Evolutionary conservation across 64 coral and sea anemone species (phyloP), one percentile per base, ranked within the genome.

Genomic region (Stylophora pistillata): DNA sequence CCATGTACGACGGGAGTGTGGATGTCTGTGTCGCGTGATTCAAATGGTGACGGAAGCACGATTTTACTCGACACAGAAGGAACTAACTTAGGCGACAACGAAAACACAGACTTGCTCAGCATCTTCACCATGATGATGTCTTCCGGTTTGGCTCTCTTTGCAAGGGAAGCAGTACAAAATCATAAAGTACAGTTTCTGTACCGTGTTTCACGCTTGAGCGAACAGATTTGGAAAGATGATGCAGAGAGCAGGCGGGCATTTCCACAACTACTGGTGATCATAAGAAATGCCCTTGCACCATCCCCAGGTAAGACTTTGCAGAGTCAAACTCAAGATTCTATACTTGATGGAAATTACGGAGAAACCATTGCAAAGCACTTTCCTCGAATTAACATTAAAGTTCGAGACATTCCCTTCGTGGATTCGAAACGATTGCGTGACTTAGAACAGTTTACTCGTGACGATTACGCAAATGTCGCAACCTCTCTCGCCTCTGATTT

Each of bases 41-140:
- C 53, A 77, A 33, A 77, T 0, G 89, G 73, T 21, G 88, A 57
- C 55, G 93, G 93, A 30, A 90, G 61, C 62, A 76, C 91, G 7
- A 78, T 95, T 74, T 88, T 95, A 63, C 52, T 95, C 69, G 94
- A 95, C 85, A 89, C 87, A 54, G 94, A 95, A 78, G 94, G 94
- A 83, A 85, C 85, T 9, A 89, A 91, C 28, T 53, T 95, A 2
- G 94, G 89, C 16, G n/a, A 81, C 32, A 86, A 91, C 54, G 71
- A 58, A 16, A 66, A 66, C 15, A 95, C 89, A 0, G 86, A 88
- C 33, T 76, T 83, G 23, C 15, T 91, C 25, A 95, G 94, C 81
- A 87, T 95, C 15, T 95, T 95, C 77, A 88, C 89, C 0, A 60
- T 86, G 9, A 70, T 91, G n/a, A 60, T 88, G 66, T 95, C 94